A percentile compares a stretch with the other conserved stretches of the same genome.
These are phyloP conservation scores for Hesperophylax magnus DNA, from an alignment of 1,140 invertebrate genomes.

Conservation along the genomic window DNA sequence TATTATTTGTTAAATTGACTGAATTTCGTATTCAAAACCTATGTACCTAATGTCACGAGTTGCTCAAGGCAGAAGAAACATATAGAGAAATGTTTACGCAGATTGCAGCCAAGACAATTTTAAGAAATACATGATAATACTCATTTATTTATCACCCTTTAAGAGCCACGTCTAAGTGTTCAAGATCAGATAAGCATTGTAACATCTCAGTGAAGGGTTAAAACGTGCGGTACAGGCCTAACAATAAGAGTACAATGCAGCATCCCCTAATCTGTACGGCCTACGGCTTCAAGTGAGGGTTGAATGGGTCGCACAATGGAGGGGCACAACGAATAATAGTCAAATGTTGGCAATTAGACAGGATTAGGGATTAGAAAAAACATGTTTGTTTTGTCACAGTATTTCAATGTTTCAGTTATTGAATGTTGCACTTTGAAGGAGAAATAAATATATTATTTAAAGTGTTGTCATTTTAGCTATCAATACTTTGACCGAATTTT, in stretches of 20 bases:
- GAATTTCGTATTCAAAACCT: no score
- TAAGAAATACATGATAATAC: no score
- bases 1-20: no score
- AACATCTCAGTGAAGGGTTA: constrained; percentile 21
- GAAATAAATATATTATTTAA: neutral
- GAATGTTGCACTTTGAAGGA: neutral
- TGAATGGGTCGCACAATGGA: neutral
- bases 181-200: constrained; percentile 40
- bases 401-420: neutral
- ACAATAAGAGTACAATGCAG: constrained; percentile 4
- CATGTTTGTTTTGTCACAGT: constrained; percentile 26
- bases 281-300: neutral
- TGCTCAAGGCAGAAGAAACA: no score
- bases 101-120: no score
- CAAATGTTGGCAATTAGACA: constrained; percentile 20
- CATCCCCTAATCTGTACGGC: constrained; percentile 6
- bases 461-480: neutral
- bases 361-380: constrained; percentile 20
- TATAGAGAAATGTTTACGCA: no score
- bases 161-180: constrained; percentile 31
- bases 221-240: constrained; percentile 5
- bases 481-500: no score
- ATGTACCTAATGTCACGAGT: no score
- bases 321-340: neutral
- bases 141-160: constrained; percentile 5